Conservation (phyloP, 2,888 invertebrate species). For the Bimastos eiseni region DNA sequence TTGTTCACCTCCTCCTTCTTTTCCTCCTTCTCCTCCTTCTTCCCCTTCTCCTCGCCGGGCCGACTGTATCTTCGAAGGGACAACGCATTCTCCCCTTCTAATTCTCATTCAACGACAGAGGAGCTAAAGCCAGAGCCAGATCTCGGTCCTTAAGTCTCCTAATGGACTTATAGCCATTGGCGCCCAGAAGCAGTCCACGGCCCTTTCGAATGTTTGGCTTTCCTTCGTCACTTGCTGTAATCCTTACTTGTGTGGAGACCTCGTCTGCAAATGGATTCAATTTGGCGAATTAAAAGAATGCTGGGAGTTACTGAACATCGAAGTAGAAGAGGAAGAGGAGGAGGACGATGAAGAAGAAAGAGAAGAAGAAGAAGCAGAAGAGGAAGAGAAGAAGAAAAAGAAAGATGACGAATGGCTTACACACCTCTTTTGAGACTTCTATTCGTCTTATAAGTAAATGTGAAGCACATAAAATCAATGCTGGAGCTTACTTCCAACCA, state of each 20-base stretch:
- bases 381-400: too few relatives aligned
- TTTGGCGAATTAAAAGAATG: conserved; percentile 2
- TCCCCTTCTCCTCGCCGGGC: background rate
- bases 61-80: background rate
- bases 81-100: background rate
- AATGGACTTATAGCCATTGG: background rate
- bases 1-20: background rate
- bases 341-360: too few relatives aligned
- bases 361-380: too few relatives aligned
- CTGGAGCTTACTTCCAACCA: too few relatives aligned
- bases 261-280: background rate
- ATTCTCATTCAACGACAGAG: background rate
- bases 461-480: too few relatives aligned
- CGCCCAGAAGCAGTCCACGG: background rate
- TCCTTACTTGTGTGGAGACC: background rate
- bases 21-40: background rate
- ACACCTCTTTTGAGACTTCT: too few relatives aligned
- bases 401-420: too few relatives aligned
- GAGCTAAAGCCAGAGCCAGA: too few relatives aligned
- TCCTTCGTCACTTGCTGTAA: background rate
- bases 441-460: too few relatives aligned
- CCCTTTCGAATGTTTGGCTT: background rate
- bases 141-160: background rate
- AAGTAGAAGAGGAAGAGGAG: too few relatives aligned
- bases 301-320: background rate